Percentiles rank a stretch among this genome's conserved stretches.
Conservation (phyloP, 2,113 vertebrate species). For the Origma solitaria region DNA sequence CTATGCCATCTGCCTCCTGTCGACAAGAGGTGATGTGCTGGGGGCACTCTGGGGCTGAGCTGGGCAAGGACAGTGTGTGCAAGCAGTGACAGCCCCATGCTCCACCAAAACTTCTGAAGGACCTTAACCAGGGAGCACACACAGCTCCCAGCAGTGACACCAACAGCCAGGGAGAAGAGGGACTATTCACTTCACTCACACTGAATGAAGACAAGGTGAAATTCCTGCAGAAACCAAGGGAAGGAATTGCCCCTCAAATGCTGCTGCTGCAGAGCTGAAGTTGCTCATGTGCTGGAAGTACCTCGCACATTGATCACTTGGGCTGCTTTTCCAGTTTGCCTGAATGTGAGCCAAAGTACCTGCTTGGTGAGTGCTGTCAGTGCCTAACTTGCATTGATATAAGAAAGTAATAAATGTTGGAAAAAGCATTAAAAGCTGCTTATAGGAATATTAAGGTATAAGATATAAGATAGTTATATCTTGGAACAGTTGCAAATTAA, state of each 20-base stretch:
- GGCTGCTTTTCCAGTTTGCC: background rate
- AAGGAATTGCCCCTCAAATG: background rate
- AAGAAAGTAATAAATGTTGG: background rate
- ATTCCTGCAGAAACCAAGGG: background rate
- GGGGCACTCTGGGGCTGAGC: background rate
- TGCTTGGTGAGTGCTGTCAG: background rate
- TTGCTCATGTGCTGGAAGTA: background rate
- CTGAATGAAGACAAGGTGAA: background rate
- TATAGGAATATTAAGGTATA: background rate
- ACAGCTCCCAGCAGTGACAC: rapidly evolving
- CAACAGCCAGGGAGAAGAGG: background rate
- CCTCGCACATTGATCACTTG: background rate
- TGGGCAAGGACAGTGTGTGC: background rate
- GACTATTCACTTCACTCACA: background rate
- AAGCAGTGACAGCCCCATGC: rapidly evolving
- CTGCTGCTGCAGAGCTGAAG: background rate
- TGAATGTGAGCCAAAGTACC: background rate
- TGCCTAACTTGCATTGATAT: background rate
- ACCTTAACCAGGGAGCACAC: background rate
- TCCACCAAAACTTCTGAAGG: background rate
- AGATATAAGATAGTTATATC: background rate
- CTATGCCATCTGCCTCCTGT: background rate
- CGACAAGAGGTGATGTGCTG: rapidly evolving
- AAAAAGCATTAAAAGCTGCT: background rate
- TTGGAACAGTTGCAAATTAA: background rate